A percentile compares a stretch with the other conserved stretches of the same genome.
phyloP scores from a whole-genome alignment of 2,797 vertebrate species.

The Lacerta bilineata region DNA sequence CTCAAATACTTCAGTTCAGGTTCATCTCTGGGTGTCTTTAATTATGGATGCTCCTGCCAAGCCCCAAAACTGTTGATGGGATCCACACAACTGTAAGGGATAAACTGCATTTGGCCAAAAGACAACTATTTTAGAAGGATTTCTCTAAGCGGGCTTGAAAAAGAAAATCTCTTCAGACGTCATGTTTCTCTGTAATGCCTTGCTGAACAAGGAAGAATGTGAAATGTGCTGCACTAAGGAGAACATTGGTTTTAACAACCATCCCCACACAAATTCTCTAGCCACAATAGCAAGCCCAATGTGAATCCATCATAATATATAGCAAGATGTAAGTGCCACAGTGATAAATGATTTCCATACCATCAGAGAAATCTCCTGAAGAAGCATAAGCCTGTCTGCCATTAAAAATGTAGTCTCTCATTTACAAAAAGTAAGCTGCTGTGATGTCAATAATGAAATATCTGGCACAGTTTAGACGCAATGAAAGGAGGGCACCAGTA shows the following conservation, averaged over 20 bases:
- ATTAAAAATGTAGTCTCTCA: slow-evolving; percentile 36
- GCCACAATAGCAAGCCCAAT: not conserved
- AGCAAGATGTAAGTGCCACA: not conserved
- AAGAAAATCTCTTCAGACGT: slow-evolving; percentile 6
- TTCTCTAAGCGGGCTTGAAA: slow-evolving; percentile 26
- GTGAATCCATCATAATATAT: slow-evolving; percentile 25
- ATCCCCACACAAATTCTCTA: not conserved
- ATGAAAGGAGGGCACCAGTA: not conserved
- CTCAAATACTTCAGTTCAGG: not conserved
- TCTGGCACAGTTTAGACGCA: not conserved
- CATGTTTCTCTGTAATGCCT: slow-evolving; percentile 18
- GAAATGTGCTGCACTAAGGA: slow-evolving; percentile 26
- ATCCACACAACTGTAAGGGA: not conserved
- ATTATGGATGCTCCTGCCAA: not conserved
- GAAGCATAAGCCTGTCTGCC: slow-evolving; percentile 21
- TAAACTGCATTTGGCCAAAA: slow-evolving; percentile 27
- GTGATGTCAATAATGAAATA: slow-evolving; percentile 13
- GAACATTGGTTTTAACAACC: not conserved
- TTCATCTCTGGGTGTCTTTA: slow-evolving; percentile 4
- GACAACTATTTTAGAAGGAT: slow-evolving; percentile 28
- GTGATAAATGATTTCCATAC: slow-evolving; percentile 42
- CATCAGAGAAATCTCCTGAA: slow-evolving; percentile 8
- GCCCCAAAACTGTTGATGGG: not conserved
- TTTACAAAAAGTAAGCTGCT: not conserved
- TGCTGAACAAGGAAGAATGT: slow-evolving; percentile 38